These are phyloP conservation scores for Tryphoninae sp. DNA, from an alignment of 2,888 invertebrate genomes.

Conservation along the genomic window DNA sequence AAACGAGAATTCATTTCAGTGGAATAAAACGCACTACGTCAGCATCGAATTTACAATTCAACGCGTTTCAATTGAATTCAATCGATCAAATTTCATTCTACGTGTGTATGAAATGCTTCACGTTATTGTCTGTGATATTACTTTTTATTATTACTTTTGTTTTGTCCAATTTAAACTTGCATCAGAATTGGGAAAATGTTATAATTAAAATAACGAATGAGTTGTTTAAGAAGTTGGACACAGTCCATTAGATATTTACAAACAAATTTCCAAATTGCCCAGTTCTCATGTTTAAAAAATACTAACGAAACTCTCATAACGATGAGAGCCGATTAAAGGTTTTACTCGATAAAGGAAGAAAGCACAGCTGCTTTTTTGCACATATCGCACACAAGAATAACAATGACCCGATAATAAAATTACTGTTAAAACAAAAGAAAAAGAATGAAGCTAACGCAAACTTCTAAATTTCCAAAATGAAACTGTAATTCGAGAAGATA, in stretches of 20 bases:
- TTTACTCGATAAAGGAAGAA: constrained; percentile 14
- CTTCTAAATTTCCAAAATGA: neutral
- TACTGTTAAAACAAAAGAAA: constrained; percentile 3
- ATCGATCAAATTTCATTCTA: constrained; percentile 1
- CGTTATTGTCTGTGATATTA: constrained; percentile 1
- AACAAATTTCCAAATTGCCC: neutral
- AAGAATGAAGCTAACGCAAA: neutral
- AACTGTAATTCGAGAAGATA: neutral
- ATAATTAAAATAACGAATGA: constrained; percentile 25
- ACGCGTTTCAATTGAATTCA: neutral
- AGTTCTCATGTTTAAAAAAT: neutral
- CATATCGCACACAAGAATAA: constrained; percentile 66
- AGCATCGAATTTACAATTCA: constrained; percentile 2
- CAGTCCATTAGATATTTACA: neutral
- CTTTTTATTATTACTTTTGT: too few relatives aligned
- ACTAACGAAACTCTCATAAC: neutral
- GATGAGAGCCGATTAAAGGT: neutral
- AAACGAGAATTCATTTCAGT: constrained; percentile 18
- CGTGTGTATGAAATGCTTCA: neutral
- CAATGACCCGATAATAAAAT: constrained; percentile 22
- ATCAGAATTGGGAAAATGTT: constrained; percentile 22
- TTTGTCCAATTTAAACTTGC: neutral
- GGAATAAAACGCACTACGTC: neutral
- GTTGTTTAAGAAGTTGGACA: neutral
- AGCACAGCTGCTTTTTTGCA: constrained; percentile 71